A percentile compares a stretch with the other conserved stretches of the same genome.
These are phyloP conservation scores for Onychostoma macrolepis DNA, from an alignment of 2,113 vertebrate species.

Conservation along the genomic window DNA sequence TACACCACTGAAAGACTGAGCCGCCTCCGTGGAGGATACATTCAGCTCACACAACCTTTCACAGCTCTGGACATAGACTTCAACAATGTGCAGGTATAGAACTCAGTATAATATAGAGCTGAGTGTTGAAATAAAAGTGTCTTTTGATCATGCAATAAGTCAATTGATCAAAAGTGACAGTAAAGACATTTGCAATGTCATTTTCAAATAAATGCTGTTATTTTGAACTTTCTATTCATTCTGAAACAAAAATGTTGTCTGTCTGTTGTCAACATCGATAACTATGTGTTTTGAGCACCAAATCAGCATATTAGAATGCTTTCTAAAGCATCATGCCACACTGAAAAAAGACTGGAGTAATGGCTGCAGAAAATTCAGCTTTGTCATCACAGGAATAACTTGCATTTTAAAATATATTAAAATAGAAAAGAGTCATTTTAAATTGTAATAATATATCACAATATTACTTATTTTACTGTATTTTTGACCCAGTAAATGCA, in stretches of 20 bases:
- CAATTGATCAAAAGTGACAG: neutral
- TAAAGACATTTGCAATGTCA: neutral
- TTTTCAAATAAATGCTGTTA: neutral
- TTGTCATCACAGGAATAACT: too few species aligned
- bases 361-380: too few species aligned
- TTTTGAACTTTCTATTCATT: neutral
- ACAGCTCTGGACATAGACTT: slow-evolving; percentile 89
- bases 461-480: neutral
- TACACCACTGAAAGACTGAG: slow-evolving; percentile 95
- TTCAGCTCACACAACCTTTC: slow-evolving; percentile 84
- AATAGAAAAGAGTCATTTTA: neutral
- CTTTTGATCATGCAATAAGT: neutral
- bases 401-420: neutral
- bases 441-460: neutral
- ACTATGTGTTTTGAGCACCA: too few species aligned
- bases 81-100: slow-evolving; percentile 84
- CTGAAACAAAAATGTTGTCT: too few species aligned
- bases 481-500: neutral
- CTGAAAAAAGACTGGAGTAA: too few species aligned
- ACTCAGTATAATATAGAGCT: neutral
- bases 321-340: too few species aligned
- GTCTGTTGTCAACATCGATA: too few species aligned
- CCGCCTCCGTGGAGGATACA: slow-evolving; percentile 86
- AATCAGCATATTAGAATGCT: too few species aligned
- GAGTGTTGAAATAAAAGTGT: neutral